Conservation (phyloP, 2,888 invertebrate species). For the Clanis bilineata region DNA sequence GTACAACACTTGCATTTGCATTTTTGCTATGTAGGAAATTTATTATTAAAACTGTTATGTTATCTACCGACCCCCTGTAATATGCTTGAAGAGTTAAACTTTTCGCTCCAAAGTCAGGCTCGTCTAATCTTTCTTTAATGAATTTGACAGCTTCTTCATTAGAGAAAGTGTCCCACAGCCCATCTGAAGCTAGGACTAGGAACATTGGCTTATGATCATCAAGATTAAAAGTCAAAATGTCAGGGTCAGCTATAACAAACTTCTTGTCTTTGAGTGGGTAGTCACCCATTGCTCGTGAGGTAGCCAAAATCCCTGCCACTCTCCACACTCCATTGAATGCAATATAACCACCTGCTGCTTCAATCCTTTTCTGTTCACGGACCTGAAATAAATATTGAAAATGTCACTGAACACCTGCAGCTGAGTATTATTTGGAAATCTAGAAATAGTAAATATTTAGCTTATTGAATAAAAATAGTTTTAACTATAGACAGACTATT, state of each 20-base stretch:
- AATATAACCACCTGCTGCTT: conserved; percentile 97
- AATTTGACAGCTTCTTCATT: conserved; percentile 97
- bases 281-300: conserved; percentile 96
- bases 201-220: conserved; percentile 93
- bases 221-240: conserved; percentile 95
- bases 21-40: conserved; percentile 85
- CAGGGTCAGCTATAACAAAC: conserved; percentile 97
- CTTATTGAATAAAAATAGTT: too few species aligned
- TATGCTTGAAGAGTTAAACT: conserved; percentile 95
- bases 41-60: conserved; percentile 96
- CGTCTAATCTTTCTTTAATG: conserved; percentile 91
- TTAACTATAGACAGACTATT: too few species aligned
- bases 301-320: conserved; percentile 96
- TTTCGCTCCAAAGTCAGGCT: conserved; percentile 95
- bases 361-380: conserved; percentile 94
- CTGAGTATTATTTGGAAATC: too few species aligned
- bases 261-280: conserved; percentile 97
- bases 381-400: conserved; percentile 75
- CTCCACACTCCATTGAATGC: conserved; percentile 98
- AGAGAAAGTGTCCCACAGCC: conserved; percentile 97
- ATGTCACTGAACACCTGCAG: not conserved
- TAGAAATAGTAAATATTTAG: too few species aligned
- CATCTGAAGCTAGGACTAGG: conserved; percentile 96
- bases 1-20: conserved; percentile 42
- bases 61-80: conserved; percentile 95